A percentile compares a stretch with the other conserved stretches of the same genome.
Evolutionary conservation across 2,113 vertebrate species (phyloP).

Genomic region (Callorhinus ursinus): DNA sequence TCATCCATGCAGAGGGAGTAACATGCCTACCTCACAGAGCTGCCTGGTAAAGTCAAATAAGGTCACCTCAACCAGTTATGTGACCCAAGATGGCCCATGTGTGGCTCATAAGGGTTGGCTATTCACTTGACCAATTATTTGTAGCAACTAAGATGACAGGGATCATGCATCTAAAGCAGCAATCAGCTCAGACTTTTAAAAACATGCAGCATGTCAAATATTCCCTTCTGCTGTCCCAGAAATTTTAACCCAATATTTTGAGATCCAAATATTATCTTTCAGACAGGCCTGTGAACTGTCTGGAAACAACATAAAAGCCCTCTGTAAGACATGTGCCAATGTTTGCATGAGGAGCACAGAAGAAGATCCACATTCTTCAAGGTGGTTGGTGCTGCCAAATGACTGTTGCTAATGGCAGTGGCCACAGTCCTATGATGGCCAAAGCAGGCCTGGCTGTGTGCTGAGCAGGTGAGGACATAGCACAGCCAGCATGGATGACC

Average conservation of each 20-base stretch:
- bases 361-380: not conserved
- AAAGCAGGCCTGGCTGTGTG: not conserved
- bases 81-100: not conserved
- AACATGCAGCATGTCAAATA: not conserved
- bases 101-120: not conserved
- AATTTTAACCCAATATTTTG: not conserved
- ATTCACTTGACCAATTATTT: not conserved
- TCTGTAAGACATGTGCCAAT: not conserved
- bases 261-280: not conserved
- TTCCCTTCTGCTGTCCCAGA: not conserved
- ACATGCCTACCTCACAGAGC: not conserved
- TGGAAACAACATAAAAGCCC: not conserved
- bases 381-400: not conserved
- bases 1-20: not conserved
- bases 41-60: not conserved
- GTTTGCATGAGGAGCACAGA: not conserved
- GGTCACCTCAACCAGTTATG: not conserved
- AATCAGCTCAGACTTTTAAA: not conserved
- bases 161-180: not conserved
- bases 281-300: not conserved
- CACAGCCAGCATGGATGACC: not conserved
- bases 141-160: not conserved
- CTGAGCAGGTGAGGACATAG: not conserved
- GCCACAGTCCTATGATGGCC: not conserved
- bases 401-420: not conserved